Conservation (phyloP, 2,113 vertebrate species). For the Hucho hucho region DNA sequence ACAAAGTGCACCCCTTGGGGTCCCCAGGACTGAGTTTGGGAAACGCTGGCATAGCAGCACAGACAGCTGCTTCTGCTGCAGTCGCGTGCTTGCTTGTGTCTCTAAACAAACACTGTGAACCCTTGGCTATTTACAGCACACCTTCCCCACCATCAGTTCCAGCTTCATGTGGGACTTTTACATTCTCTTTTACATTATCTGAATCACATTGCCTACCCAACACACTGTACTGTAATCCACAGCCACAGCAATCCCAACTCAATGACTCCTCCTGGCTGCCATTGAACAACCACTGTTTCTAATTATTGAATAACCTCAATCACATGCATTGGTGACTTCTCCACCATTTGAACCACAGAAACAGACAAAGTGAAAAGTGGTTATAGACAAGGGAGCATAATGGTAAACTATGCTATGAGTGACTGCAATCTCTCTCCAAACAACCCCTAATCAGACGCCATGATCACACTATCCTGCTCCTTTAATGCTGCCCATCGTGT, state of each 20-base stretch:
- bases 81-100: not conserved
- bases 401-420: constrained; percentile 39
- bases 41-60: too few species aligned
- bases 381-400: constrained; percentile 12
- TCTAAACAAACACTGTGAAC: not conserved
- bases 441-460: constrained; percentile 36
- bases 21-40: too few species aligned
- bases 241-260: not conserved
- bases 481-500: constrained; percentile 41
- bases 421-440: constrained; percentile 34
- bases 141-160: not conserved
- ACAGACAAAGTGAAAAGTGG: not conserved
- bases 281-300: constrained; percentile 48
- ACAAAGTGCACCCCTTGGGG: too few species aligned
- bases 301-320: constrained; percentile 57
- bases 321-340: constrained; percentile 52
- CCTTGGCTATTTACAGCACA: not conserved
- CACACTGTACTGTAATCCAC: not conserved
- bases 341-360: constrained; percentile 24
- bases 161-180: not conserved
- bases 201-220: not conserved
- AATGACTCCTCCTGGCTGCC: constrained; percentile 39
- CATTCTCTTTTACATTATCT: too few species aligned
- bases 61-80: too few species aligned
- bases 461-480: constrained; percentile 4